phyloP scores from a whole-genome alignment of 1,140 invertebrate genomes.

The Lithobius niger region DNA sequence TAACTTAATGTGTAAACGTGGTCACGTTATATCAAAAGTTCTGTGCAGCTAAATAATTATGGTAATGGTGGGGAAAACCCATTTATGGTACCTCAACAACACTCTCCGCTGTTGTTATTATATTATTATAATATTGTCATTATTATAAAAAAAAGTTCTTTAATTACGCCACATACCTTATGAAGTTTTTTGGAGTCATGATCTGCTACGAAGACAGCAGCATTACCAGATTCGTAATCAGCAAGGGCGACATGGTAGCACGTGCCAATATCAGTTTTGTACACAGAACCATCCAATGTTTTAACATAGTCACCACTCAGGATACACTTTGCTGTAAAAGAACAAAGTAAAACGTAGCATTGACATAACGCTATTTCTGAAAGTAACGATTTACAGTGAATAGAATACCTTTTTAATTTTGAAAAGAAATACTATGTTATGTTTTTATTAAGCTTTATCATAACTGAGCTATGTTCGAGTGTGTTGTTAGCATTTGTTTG shows the following conservation, averaged over 20 bases:
- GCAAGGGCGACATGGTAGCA: not conserved
- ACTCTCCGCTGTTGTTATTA: no score
- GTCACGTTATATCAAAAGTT: no score
- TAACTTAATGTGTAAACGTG: no score
- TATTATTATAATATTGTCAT: no score
- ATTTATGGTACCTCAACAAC: no score
- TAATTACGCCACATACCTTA: no score
- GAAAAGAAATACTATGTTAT: not conserved
- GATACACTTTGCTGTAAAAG: not conserved
- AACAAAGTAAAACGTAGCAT: not conserved
- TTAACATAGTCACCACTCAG: not conserved
- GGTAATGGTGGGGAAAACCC: no score
- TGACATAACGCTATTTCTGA: not conserved
- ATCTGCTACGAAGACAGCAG: no score
- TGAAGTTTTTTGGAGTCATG: no score
- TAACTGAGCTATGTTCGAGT: not conserved
- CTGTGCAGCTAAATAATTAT: no score
- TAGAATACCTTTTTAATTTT: not conserved
- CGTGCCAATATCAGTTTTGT: not conserved
- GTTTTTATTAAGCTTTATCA: not conserved
- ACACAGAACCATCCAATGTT: constrained; percentile 1
- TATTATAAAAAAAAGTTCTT: no score
- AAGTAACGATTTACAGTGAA: not conserved
- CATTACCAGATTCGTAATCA: not conserved
- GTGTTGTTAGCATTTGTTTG: not conserved